These are phyloP conservation scores for Aspidapion aeneum DNA, from an alignment of 2,888 invertebrate species.

Conservation along the genomic window DNA sequence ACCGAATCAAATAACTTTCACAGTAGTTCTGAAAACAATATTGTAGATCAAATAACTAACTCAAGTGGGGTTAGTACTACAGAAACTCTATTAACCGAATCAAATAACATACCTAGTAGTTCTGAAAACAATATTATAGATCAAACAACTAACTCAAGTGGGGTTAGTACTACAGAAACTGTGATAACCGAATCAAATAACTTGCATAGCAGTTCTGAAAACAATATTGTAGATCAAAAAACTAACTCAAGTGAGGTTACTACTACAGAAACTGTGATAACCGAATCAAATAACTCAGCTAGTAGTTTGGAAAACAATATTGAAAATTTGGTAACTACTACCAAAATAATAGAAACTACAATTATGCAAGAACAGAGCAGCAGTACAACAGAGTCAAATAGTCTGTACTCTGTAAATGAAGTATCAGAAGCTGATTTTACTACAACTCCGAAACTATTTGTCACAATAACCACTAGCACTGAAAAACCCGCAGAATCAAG, in stretches of 20 bases:
- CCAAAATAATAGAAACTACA: background rate
- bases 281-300: constrained; percentile 7
- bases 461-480: constrained; percentile 33
- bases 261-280: background rate
- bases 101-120: too few relatives aligned
- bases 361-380: background rate
- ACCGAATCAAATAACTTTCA: too few relatives aligned
- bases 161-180: background rate
- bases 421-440: constrained; percentile 31
- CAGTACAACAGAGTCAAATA: background rate
- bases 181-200: too few relatives aligned
- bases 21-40: too few relatives aligned
- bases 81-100: too few relatives aligned
- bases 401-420: background rate
- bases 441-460: constrained; percentile 38
- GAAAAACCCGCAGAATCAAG: constrained; percentile 13
- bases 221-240: too few relatives aligned
- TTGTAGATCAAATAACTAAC: background rate
- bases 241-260: background rate
- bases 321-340: background rate
- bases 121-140: too few relatives aligned
- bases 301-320: background rate
- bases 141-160: background rate
- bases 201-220: too few relatives aligned
- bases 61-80: background rate